Evolutionary conservation across 2,113 vertebrate genomes (phyloP), one percentile per base, ranked within the genome.

Genomic region (Ploceus nigricollis): DNA sequence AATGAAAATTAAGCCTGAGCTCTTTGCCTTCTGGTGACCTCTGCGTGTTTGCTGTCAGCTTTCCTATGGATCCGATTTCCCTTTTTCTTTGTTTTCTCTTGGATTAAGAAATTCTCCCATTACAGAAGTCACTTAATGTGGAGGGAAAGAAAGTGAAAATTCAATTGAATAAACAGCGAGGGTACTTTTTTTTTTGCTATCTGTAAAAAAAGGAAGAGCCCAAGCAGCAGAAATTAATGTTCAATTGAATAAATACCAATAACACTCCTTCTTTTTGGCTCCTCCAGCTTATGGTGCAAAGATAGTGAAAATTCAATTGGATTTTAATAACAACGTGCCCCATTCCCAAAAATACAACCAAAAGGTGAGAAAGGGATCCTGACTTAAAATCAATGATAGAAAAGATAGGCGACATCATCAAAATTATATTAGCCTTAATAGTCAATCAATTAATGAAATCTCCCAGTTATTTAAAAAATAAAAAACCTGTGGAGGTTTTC

Each of bases 321-420:
- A 86, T 95, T 94, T 73, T 94, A 95, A 95, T 92, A 95, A 93
- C 75, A 60, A n/a, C 2, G 15, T 33, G 7, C n/a, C 71, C 92
- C 69, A 83, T 87, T 77, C 64, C 95, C 94, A 96, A 97, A 96
- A 96, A 93, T 73, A 94, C 90, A 90, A 86, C 88, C 82, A 71
- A 93, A 94, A 89, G 82, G 80, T 21, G 1, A 95, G 92, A 92
- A 88, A 70, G 68, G 60, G 57, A 70, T 60, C 56, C 72, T 94
- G 96, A 86, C 92, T 97, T 94, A 96, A 97, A 97, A 97, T 97
- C 97, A 96, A 97, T 97, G 91, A 28, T 21, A 72, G 92, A 47
- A 94, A 96, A 96, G 94, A 97, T 96, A 86, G 94, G 96, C 65
- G 22, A 97, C 97, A 97, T 97, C 94, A 97, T 97, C 97, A 97